phyloP scores from a whole-genome alignment of 53 echinoderm and acorn worm genomes.

The Holothuria scabra region DNA sequence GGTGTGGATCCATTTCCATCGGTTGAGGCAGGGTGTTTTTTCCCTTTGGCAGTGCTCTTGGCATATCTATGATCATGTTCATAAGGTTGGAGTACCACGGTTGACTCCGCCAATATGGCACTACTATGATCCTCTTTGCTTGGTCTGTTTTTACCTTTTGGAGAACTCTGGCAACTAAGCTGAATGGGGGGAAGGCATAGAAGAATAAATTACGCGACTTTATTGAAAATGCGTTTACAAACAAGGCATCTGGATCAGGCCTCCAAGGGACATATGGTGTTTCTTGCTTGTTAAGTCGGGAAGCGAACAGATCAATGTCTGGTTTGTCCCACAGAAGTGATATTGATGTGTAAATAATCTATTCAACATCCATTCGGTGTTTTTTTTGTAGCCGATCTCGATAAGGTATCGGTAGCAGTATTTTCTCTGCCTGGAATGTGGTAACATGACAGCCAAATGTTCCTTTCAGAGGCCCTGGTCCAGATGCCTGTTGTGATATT shows the following conservation, averaged over 20 bases:
- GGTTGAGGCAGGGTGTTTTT: conserved; percentile 12
- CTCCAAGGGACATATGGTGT: conserved; percentile 47
- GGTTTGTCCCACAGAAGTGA: neutral
- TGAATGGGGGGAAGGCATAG: conserved; percentile 50
- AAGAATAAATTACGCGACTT: conserved; percentile 36
- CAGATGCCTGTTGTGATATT: neutral
- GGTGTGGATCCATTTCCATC: too few relatives aligned
- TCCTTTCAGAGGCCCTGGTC: neutral
- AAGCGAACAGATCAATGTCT: conserved; percentile 51
- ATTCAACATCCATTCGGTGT: conserved; percentile 31
- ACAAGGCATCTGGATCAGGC: conserved; percentile 52
- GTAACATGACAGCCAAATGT: conserved; percentile 11
- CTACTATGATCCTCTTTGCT: conserved; percentile 26
- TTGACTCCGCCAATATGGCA: conserved; percentile 44
- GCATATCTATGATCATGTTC: conserved; percentile 21
- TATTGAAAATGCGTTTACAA: conserved; percentile 55
- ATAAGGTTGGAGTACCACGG: conserved; percentile 25
- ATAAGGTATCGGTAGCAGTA: neutral
- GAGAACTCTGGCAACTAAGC: neutral
- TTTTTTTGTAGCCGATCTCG: neutral
- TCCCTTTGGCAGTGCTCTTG: conserved; percentile 5
- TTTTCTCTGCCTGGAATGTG: neutral
- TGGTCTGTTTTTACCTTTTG: conserved; percentile 34
- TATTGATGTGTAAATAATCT: conserved; percentile 17
- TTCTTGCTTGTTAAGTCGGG: conserved; percentile 47